Conservation (phyloP, 2,113 vertebrate species). For the Pterophyllum scalare region DNA sequence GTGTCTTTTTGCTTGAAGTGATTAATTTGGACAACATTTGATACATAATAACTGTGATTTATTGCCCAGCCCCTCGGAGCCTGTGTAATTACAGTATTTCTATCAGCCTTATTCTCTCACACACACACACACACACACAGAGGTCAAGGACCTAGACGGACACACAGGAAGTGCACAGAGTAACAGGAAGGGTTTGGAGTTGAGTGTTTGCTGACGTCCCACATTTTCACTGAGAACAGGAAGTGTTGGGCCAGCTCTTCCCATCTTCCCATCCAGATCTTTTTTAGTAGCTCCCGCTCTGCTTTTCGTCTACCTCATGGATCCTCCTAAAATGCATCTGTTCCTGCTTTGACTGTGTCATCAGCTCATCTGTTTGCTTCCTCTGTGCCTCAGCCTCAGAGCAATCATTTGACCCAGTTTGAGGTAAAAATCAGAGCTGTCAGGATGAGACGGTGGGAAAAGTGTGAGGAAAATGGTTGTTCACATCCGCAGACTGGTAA, state of each 20-base stretch:
- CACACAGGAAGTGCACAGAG: constrained; percentile 31
- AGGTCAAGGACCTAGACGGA: constrained; percentile 8
- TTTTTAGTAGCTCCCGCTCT: neutral
- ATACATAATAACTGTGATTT: neutral
- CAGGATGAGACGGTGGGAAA: neutral
- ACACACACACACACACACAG: neutral
- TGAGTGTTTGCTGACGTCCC: constrained; percentile 39
- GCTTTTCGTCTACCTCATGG: neutral
- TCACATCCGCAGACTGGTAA: neutral
- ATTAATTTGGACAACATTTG: neutral
- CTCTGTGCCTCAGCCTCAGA: neutral
- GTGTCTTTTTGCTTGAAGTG: neutral
- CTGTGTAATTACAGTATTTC: neutral
- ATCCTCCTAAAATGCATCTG: constrained; percentile 21
- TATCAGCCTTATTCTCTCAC: neutral
- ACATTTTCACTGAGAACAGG: constrained; percentile 44
- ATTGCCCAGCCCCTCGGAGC: neutral
- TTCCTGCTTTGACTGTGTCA: constrained; percentile 17
- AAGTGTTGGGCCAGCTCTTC: constrained; percentile 42
- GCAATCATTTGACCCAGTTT: constrained; percentile 10
- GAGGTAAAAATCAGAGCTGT: constrained; percentile 13
- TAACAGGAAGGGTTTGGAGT: constrained; percentile 28
- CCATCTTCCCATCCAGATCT: constrained; percentile 2
- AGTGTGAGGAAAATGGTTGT: neutral
- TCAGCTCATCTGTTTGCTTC: constrained; percentile 7